Evolutionary conservation across 1,140 invertebrate genomes (phyloP).

Genomic region (Campoletis sonorensis): DNA sequence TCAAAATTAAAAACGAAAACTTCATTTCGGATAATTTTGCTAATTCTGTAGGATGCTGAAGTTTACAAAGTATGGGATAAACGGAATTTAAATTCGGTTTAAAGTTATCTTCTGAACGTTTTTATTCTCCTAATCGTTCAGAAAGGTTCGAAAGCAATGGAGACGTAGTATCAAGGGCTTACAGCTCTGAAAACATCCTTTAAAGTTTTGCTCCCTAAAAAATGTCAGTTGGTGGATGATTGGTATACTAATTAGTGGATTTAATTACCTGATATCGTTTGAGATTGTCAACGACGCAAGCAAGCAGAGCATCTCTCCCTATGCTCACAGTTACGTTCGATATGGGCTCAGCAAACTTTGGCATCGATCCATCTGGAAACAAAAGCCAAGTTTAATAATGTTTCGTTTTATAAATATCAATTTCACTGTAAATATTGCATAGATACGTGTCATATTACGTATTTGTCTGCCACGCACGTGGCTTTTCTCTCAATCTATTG

Average conservation of each 20-base stretch:
- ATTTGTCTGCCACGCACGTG: neutral
- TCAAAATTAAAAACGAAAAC: too few relatives aligned
- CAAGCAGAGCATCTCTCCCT: slow-evolving; percentile 91
- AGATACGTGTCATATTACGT: neutral
- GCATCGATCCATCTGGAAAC: slow-evolving; percentile 81
- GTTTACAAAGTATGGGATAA: too few relatives aligned
- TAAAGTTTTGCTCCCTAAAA: too few relatives aligned
- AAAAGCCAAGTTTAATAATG: slow-evolving; percentile 39
- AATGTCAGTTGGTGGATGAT: too few relatives aligned
- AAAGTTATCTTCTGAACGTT: too few relatives aligned
- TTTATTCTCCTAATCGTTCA: too few relatives aligned
- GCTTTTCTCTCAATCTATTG: neutral
- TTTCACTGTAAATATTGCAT: neutral
- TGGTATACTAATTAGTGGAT: neutral
- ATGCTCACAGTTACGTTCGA: slow-evolving; percentile 95
- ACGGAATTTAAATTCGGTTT: too few relatives aligned
- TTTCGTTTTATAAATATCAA: slow-evolving; percentile 22
- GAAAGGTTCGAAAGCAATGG: too few relatives aligned
- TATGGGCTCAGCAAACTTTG: slow-evolving; percentile 92
- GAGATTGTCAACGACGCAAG: slow-evolving; percentile 96
- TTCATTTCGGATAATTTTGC: too few relatives aligned
- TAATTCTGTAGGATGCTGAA: too few relatives aligned
- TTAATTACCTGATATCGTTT: slow-evolving; percentile 89
- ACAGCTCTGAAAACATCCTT: too few relatives aligned
- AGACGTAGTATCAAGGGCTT: too few relatives aligned